These are phyloP conservation scores for Dryadula phaetusa DNA, from an alignment of 2,888 invertebrate genomes.

Conservation along the genomic window DNA sequence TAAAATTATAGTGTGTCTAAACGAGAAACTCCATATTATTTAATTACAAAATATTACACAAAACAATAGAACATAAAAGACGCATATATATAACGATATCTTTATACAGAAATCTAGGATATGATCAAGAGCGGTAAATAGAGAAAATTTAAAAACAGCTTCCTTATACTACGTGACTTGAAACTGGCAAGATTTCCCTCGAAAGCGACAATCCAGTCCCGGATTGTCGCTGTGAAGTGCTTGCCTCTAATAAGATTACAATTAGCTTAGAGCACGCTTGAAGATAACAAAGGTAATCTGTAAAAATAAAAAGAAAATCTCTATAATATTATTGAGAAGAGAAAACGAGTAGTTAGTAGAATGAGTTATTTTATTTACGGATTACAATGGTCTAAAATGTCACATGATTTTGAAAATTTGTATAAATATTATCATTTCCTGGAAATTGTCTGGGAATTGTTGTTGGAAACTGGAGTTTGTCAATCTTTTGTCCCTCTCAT, in stretches of 20 bases:
- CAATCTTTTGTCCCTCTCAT: no score
- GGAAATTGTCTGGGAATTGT: no score
- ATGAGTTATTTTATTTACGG: no score
- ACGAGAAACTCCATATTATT: no score
- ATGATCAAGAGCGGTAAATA: constrained; percentile 26
- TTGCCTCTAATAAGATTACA: constrained; percentile 27
- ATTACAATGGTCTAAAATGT: no score
- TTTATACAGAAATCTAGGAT: background rate
- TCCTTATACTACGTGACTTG: constrained; percentile 39
- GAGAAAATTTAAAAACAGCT: constrained; percentile 40
- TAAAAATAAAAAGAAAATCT: background rate
- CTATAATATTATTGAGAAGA: background rate
- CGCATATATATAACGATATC: background rate
- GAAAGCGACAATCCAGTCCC: constrained; percentile 11
- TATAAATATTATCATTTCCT: no score
- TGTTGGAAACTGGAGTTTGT: no score
- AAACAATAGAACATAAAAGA: background rate
- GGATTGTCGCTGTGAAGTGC: constrained; percentile 12
- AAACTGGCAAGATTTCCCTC: constrained; percentile 33
- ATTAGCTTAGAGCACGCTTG: constrained; percentile 23
- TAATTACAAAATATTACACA: no score
- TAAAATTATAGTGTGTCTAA: no score
- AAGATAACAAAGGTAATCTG: constrained; percentile 19
- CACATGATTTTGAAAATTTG: no score
- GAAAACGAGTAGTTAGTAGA: no score